Evolutionary conservation across 2,113 vertebrate species (phyloP).

Genomic region (Poecile atricapillus): DNA sequence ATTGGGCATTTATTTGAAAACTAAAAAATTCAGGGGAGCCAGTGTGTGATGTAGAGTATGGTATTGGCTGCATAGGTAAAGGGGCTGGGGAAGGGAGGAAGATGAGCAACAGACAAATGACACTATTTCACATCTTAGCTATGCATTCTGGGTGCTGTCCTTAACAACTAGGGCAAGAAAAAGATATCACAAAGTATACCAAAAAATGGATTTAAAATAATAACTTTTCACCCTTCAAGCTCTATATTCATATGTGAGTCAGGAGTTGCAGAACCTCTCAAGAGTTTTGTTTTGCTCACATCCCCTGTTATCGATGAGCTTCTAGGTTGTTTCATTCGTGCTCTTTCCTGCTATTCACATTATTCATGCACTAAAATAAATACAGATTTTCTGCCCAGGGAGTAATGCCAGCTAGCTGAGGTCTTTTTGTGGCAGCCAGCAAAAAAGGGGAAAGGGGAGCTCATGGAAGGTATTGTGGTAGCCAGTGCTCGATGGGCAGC

Average conservation of each 20-base stretch:
- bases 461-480: neutral
- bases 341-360: neutral
- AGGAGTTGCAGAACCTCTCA: neutral
- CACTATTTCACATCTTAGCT: neutral
- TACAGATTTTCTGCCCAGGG: neutral
- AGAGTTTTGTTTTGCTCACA: neutral
- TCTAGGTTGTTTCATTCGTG: neutral
- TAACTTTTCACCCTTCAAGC: neutral
- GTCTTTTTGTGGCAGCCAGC: neutral
- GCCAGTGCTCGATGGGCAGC: rapidly evolving
- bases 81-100: neutral
- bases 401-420: neutral
- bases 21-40: neutral
- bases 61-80: neutral
- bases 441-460: neutral
- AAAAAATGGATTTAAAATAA: neutral
- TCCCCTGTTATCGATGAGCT: neutral
- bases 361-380: neutral
- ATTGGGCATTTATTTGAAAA: constrained; percentile 9
- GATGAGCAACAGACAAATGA: neutral
- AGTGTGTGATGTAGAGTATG: neutral
- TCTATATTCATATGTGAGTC: neutral
- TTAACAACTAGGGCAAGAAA: neutral
- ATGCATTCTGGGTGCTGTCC: neutral
- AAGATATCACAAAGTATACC: neutral